Percentiles rank a stretch among this genome's conserved stretches.
Conservation (phyloP, 1,140 invertebrate species). For the Papilio machaon region DNA sequence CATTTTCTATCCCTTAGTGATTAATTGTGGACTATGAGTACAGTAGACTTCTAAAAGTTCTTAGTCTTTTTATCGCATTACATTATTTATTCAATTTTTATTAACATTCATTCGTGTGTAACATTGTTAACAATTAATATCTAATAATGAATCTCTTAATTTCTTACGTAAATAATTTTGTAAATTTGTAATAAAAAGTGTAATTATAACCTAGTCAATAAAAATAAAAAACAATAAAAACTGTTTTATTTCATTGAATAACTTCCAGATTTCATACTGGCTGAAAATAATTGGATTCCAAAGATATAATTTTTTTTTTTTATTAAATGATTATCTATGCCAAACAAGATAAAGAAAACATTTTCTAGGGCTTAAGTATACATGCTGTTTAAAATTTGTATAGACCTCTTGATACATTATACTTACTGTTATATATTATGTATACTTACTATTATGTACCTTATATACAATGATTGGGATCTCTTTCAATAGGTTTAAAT, state of each 20-base stretch:
- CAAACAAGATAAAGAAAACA: too few species aligned
- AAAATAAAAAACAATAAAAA: conserved; percentile 49
- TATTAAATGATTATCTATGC: too few species aligned
- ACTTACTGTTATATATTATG: background rate
- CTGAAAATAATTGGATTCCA: too few species aligned
- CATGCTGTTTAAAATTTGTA: too few species aligned
- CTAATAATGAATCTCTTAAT: conserved; percentile 37
- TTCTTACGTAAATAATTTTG: conserved; percentile 58
- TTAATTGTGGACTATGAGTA: background rate
- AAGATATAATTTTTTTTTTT: too few species aligned
- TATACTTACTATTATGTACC: background rate
- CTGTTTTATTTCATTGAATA: conserved; percentile 43
- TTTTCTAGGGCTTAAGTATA: too few species aligned
- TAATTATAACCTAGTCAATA: conserved; percentile 72
- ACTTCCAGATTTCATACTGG: too few species aligned
- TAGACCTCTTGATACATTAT: background rate
- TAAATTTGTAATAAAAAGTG: conserved; percentile 60
- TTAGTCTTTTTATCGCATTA: background rate
- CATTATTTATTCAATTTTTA: background rate
- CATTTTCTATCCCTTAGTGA: background rate
- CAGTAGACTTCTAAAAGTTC: background rate
- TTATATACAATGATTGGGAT: background rate
- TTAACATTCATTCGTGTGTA: conserved; percentile 42
- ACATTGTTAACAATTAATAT: conserved; percentile 35
- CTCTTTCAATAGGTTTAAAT: conserved; percentile 51